phyloP scores from a whole-genome alignment of 2,113 vertebrate genomes.

The Corythoichthys intestinalis region DNA sequence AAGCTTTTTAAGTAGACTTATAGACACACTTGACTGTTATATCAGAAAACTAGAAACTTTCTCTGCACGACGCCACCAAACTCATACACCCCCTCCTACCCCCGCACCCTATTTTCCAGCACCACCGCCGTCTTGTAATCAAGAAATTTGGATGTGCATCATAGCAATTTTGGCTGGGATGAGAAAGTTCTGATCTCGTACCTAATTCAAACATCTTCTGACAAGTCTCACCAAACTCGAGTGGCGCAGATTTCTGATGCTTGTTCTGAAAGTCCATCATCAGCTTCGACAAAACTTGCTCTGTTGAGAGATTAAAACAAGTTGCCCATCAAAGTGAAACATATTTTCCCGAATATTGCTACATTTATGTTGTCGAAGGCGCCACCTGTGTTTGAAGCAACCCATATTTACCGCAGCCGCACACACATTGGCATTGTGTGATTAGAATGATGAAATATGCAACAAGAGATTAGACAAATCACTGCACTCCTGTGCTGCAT shows the following conservation, averaged over 20 bases:
- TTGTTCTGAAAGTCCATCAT: constrained; percentile 66
- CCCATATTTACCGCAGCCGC: neutral
- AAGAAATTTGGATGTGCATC: constrained; percentile 75
- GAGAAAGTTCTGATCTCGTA: constrained; percentile 65
- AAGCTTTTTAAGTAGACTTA: constrained; percentile 79
- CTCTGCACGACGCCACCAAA: constrained; percentile 47
- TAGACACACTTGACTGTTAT: constrained; percentile 76
- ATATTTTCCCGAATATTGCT: neutral
- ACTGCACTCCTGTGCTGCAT: constrained; percentile 66
- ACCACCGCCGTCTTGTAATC: constrained; percentile 62
- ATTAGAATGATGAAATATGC: constrained; percentile 70
- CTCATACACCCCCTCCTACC: constrained; percentile 53
- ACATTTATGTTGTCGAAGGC: constrained; percentile 12
- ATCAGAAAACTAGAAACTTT: constrained; percentile 74
- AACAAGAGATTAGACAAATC: constrained; percentile 77
- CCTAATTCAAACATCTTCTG: constrained; percentile 68
- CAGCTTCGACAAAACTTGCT: constrained; percentile 41
- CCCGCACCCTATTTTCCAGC: constrained; percentile 46
- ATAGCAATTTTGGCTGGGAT: constrained; percentile 60
- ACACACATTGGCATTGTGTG: constrained; percentile 42
- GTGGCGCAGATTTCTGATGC: constrained; percentile 67
- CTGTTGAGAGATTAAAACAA: constrained; percentile 59
- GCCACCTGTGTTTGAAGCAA: constrained; percentile 46
- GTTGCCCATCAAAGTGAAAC: constrained; percentile 53
- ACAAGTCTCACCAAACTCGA: constrained; percentile 68